Evolutionary conservation across 2,113 vertebrate genomes (phyloP), one percentile per base, ranked within the genome.

Genomic region (Xenopus borealis): DNA sequence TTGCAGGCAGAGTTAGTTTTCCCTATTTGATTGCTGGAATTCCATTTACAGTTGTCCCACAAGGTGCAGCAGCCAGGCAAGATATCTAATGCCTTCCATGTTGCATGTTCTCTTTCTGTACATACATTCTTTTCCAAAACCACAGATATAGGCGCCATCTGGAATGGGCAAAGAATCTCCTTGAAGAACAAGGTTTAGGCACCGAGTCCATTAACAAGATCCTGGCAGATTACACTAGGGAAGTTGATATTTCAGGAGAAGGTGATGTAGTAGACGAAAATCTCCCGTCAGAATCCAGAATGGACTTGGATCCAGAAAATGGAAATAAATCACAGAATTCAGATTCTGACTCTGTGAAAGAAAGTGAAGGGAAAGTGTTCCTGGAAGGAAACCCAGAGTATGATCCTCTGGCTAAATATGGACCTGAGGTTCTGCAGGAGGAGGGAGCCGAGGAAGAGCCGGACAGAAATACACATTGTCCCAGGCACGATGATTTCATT

Each of bases 61-160:
- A 27, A 27, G n/a, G 23, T 27, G 23, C n/a, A n/a, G n/a, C n/a
- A n/a, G n/a, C n/a, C n/a, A n/a, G n/a, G n/a, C 7, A 7, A 33
- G 30, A 33, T 3, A 40, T 40, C 33, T 9, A 40, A 6, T 6
- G 7, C 8, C 33, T 40, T 40, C 7, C 4, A 19, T 30, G 23
- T 20, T 12, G 9, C 53, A 18, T 17, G 12, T 58, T 6, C 19
- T 3, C 4, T 1, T 20, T 50, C 7, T 27, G 4, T 55, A 40
- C 7, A 40, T 6, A 7, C 33, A 40, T 40, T 40, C 33, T 40
- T 40, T 40, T 40, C 33, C 33, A 40, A 40, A 40, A 40, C 5
- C 33, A 40, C 47, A 99, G 96, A 84, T 99, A 95, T 65, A 88
- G 89, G 59, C 82, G 78, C 65, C 87, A 84, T 2, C 78, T 96